phyloP scores from a whole-genome alignment of 53 echinoderm and acorn worm species.

The Paracentrotus lividus region DNA sequence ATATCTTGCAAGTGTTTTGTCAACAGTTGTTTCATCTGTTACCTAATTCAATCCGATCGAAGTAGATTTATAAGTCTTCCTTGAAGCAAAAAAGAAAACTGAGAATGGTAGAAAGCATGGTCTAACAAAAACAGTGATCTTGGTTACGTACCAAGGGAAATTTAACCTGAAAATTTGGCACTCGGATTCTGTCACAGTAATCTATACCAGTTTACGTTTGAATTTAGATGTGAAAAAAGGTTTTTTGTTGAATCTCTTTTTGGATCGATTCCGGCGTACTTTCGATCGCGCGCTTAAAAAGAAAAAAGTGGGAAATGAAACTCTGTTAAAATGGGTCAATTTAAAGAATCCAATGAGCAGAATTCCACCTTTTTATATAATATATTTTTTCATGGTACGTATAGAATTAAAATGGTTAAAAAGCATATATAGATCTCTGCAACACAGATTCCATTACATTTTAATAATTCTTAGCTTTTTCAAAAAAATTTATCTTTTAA shows the following conservation, averaged over 20 bases:
- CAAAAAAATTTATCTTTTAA: not conserved
- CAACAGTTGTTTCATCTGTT: not conserved
- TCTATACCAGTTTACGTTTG: not conserved
- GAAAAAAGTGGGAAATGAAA: not conserved
- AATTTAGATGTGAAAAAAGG: not conserved
- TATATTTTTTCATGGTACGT: not conserved
- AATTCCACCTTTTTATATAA: not conserved
- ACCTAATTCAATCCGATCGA: slow-evolving; percentile 21
- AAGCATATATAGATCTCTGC: no score
- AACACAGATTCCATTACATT: no score
- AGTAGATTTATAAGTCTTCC: not conserved
- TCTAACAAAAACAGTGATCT: not conserved
- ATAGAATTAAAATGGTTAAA: not conserved
- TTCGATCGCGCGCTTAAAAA: not conserved
- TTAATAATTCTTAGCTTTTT: no score
- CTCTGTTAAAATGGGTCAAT: not conserved
- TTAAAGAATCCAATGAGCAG: not conserved
- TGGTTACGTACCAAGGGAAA: not conserved
- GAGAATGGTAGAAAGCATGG: not conserved
- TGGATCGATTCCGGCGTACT: not conserved
- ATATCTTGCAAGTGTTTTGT: not conserved
- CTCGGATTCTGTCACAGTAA: not conserved
- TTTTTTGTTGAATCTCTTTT: not conserved
- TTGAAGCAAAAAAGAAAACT: not conserved
- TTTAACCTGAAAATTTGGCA: not conserved